Evolutionary conservation across 2,113 vertebrate genomes (phyloP).

Genomic region (Recurvirostra avosetta): DNA sequence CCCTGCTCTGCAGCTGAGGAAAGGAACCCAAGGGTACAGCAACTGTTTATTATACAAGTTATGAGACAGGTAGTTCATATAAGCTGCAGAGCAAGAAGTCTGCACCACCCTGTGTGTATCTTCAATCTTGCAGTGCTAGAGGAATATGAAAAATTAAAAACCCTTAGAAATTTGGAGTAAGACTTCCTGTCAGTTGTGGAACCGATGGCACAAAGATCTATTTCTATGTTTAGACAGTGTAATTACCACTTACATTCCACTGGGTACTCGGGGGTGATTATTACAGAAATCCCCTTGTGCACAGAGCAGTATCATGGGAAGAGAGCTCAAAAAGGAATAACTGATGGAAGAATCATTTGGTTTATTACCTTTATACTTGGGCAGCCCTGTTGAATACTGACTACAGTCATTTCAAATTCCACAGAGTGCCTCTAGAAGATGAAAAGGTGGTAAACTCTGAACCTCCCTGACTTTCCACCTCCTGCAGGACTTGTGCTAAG

Average conservation of each 20-base stretch:
- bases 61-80: neutral
- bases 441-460: neutral
- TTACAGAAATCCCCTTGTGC: slow-evolving; percentile 19
- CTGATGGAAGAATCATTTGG: neutral
- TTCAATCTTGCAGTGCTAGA: neutral
- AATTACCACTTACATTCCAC: slow-evolving; percentile 32
- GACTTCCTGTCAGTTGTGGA: neutral
- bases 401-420: neutral
- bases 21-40: neutral
- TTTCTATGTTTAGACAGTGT: slow-evolving; percentile 15
- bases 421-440: neutral
- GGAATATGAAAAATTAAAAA: neutral
- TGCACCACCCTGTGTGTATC: neutral
- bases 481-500: neutral
- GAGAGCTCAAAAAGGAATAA: neutral
- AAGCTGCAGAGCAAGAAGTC: neutral
- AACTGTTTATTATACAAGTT: neutral
- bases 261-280: slow-evolving; percentile 36
- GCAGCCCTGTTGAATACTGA: neutral
- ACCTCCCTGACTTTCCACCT: neutral
- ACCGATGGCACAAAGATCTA: neutral
- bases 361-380: neutral
- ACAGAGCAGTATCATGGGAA: neutral
- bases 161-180: neutral
- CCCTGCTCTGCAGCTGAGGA: neutral